A percentile compares a stretch with the other conserved stretches of the same genome.
These are phyloP conservation scores for Drosophila borborema DNA, from an alignment of 2,888 invertebrate species.

Conservation along the genomic window DNA sequence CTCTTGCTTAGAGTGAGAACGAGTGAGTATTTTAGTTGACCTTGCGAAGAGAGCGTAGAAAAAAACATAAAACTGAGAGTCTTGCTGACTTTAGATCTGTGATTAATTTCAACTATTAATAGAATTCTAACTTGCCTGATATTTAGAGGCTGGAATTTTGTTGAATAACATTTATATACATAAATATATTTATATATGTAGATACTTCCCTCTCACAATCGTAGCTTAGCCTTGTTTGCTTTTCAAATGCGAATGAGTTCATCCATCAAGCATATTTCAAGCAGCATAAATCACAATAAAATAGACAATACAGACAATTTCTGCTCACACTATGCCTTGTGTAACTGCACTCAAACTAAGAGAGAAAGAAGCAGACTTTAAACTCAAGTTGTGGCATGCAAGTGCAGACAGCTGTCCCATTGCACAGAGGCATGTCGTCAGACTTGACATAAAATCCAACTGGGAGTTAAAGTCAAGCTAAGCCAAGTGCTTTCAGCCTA, in stretches of 20 bases:
- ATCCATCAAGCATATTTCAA: not conserved
- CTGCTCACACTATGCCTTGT: not conserved
- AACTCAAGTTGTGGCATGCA: slow-evolving; percentile 20
- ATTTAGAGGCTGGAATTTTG: too few relatives aligned
- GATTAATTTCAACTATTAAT: too few relatives aligned
- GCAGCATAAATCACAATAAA: not conserved
- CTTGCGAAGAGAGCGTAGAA: too few relatives aligned
- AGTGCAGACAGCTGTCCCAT: slow-evolving; percentile 30
- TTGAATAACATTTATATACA: too few relatives aligned
- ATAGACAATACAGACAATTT: not conserved
- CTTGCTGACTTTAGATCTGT: too few relatives aligned
- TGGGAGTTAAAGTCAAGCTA: slow-evolving; percentile 2
- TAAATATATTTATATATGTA: too few relatives aligned
- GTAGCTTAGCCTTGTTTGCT: too few relatives aligned
- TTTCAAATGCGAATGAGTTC: not conserved
- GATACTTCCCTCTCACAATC: too few relatives aligned
- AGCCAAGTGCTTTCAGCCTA: slow-evolving; percentile 4
- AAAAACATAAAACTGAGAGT: too few relatives aligned
- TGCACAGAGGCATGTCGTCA: slow-evolving; percentile 30
- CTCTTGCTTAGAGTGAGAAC: too few relatives aligned
- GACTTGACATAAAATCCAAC: slow-evolving; percentile 29
- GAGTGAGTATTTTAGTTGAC: too few relatives aligned
- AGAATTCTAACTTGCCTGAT: too few relatives aligned
- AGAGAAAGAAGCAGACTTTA: slow-evolving; percentile 13
- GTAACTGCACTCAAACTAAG: not conserved